phyloP scores from a whole-genome alignment of 2,888 invertebrate genomes.

The Idaea biselata region DNA sequence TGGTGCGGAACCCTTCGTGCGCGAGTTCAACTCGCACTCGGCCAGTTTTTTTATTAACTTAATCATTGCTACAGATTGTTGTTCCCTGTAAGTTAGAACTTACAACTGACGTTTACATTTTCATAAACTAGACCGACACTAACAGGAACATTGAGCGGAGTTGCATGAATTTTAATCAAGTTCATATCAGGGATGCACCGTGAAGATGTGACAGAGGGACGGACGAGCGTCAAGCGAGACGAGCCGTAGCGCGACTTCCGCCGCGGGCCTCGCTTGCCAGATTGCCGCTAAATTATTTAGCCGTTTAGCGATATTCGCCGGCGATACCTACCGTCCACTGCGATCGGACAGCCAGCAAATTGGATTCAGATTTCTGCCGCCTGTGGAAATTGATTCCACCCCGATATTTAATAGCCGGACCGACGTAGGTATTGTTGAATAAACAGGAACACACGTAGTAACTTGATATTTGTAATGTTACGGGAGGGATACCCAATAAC shows the following conservation, averaged over 20 bases:
- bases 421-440: conserved; percentile 45
- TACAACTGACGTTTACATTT: conserved; percentile 2
- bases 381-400: conserved; percentile 75
- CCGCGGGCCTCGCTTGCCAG: conserved; percentile 48
- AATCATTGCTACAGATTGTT: conserved; percentile 1
- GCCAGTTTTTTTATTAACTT: too few relatives aligned
- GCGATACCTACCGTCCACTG: conserved; percentile 68
- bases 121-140: neutral
- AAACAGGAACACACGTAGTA: conserved; percentile 32
- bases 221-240: conserved; percentile 8
- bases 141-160: neutral
- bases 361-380: conserved; percentile 78
- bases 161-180: conserved; percentile 10
- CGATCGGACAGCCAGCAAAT: conserved; percentile 78
- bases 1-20: too few relatives aligned
- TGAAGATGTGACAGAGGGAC: conserved; percentile 32
- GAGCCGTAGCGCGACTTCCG: conserved; percentile 21
- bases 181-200: conserved; percentile 22
- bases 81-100: neutral
- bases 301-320: conserved; percentile 77
- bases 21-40: too few relatives aligned
- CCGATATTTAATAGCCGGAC: conserved; percentile 70
- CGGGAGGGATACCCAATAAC: conserved; percentile 2
- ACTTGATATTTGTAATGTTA: conserved; percentile 15
- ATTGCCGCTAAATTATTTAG: conserved; percentile 79